These are phyloP conservation scores for Xenus cinereus DNA, from an alignment of 2,113 vertebrate genomes.

Conservation along the genomic window DNA sequence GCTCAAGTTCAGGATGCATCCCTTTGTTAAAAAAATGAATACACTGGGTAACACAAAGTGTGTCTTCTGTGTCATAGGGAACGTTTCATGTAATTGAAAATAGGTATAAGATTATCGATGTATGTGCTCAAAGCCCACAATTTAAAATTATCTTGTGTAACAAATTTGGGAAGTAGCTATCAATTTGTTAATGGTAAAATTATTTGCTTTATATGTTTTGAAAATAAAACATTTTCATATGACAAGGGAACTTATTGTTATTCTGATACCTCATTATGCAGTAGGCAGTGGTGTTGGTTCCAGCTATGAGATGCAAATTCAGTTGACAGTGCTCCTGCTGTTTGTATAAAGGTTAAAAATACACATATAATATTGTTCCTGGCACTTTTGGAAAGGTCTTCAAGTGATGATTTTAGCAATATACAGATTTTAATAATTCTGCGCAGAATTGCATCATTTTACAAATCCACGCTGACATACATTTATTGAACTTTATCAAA, in stretches of 20 bases:
- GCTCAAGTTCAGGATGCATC: neutral
- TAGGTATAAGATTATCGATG: neutral
- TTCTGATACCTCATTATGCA: conserved; percentile 59
- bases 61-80: neutral
- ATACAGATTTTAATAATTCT: conserved; percentile 29
- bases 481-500: conserved; percentile 21
- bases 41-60: neutral
- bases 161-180: neutral
- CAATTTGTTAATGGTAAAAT: neutral
- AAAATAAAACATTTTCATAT: conserved; percentile 22
- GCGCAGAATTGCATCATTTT: neutral
- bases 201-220: neutral
- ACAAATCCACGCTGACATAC: neutral
- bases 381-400: conserved; percentile 46
- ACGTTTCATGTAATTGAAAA: neutral
- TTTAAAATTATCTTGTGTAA: neutral
- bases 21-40: neutral
- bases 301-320: conserved; percentile 61
- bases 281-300: conserved; percentile 12
- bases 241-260: conserved; percentile 62
- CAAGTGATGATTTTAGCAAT: conserved; percentile 32
- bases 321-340: conserved; percentile 43
- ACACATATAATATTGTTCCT: conserved; percentile 35
- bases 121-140: neutral
- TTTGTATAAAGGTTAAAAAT: conserved; percentile 64